Evolutionary conservation across 2,888 invertebrate species (phyloP).

Genomic region (Ormyrus nitidulus): DNA sequence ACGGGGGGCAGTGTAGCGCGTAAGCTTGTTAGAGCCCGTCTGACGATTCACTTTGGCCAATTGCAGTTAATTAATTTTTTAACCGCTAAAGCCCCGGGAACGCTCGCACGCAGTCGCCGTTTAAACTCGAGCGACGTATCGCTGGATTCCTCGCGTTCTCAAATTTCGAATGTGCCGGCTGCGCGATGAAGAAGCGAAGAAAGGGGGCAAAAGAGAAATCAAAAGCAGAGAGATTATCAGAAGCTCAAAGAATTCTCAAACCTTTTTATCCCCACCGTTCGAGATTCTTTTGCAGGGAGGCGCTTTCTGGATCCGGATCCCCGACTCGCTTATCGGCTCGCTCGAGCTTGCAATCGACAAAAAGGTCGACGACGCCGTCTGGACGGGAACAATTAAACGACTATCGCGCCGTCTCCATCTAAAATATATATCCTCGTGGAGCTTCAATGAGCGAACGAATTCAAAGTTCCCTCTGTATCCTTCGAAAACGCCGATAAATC

Average conservation of each 20-base stretch:
- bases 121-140: constrained; percentile 10
- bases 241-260: constrained; percentile 24
- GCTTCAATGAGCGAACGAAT: too few species aligned
- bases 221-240: constrained; percentile 21
- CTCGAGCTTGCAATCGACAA: constrained; percentile 29
- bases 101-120: not conserved
- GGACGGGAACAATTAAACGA: constrained; percentile 43
- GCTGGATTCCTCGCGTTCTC: constrained; percentile 51
- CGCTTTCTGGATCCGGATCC: constrained; percentile 50
- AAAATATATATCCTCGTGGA: too few species aligned
- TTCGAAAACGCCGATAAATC: too few species aligned
- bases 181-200: not conserved
- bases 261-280: not conserved
- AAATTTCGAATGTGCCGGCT: not conserved
- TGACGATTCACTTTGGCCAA: constrained; percentile 57
- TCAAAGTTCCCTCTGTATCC: too few species aligned
- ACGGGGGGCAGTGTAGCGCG: constrained; percentile 5
- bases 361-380: constrained; percentile 19
- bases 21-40: constrained; percentile 54
- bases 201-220: not conserved
- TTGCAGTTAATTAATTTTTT: constrained; percentile 56
- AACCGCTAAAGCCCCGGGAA: constrained; percentile 33
- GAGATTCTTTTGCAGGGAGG: constrained; percentile 37
- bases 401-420: constrained; percentile 31
- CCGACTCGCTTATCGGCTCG: constrained; percentile 40